Conservation (phyloP, 1,140 invertebrate species). For the Tetranychus cinnabarinus region DNA sequence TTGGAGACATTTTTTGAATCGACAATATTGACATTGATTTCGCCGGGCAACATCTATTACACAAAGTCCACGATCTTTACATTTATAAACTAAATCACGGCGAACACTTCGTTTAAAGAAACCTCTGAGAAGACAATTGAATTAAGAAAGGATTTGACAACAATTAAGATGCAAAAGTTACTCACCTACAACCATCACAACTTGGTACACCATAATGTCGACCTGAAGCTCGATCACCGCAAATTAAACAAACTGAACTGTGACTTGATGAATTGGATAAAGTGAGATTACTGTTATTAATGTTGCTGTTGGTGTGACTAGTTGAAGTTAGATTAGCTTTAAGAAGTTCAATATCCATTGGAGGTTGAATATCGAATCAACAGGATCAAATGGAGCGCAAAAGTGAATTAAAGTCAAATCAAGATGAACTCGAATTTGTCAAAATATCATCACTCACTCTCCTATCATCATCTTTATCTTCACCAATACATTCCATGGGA, state of each 20-base stretch:
- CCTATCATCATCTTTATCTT: no score
- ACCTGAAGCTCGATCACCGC: constrained; percentile 70
- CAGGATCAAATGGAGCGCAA: no score
- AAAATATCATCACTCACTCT: no score
- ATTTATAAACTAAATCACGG: constrained; percentile 90
- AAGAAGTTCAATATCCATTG: neutral
- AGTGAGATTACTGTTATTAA: neutral
- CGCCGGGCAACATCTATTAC: constrained; percentile 93
- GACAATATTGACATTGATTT: constrained; percentile 92
- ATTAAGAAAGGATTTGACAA: neutral
- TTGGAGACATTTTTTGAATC: constrained; percentile 87
- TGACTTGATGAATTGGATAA: neutral
- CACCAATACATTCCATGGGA: no score
- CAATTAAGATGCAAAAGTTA: neutral
- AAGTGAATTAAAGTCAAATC: no score
- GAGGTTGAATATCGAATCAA: no score
- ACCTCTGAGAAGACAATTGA: constrained; percentile 32
- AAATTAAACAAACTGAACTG: constrained; percentile 37
- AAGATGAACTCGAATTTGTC: neutral
- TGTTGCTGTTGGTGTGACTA: neutral
- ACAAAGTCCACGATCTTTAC: constrained; percentile 82
- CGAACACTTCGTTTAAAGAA: constrained; percentile 95
- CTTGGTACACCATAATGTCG: constrained; percentile 71
- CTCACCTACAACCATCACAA: constrained; percentile 53
- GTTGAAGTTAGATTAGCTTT: neutral